Conservation (phyloP, 2,888 invertebrate genomes). For the Archips xylosteana region DNA sequence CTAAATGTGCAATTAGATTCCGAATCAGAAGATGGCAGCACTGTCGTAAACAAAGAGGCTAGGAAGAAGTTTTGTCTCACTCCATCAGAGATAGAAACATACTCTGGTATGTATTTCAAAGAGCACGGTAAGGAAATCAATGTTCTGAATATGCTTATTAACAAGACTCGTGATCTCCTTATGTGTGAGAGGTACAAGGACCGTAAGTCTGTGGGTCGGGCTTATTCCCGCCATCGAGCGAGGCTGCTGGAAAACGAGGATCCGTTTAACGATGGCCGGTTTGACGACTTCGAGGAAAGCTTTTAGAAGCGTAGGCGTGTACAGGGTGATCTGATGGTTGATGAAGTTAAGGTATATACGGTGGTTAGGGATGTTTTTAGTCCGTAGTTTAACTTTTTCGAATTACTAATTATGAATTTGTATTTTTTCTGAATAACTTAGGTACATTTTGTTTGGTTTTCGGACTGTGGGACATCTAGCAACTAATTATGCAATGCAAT, state of each 20-base stretch:
- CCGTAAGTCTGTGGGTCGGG: constrained; percentile 62
- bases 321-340: background rate
- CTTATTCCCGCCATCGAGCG: constrained; percentile 35
- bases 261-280: background rate
- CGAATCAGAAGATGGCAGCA: constrained; percentile 55
- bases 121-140: constrained; percentile 56
- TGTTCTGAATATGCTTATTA: constrained; percentile 58
- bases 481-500: too few species aligned
- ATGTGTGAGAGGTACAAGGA: constrained; percentile 63
- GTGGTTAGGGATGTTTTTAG: too few species aligned
- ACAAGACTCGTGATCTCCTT: constrained; percentile 62
- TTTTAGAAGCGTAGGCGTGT: constrained; percentile 1
- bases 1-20: constrained; percentile 35
- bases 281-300: background rate
- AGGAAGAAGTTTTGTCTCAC: constrained; percentile 49
- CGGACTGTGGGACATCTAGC: too few species aligned
- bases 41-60: constrained; percentile 48
- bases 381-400: too few species aligned
- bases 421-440: too few species aligned
- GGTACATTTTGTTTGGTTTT: too few species aligned
- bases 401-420: too few species aligned
- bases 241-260: background rate
- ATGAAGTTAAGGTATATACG: too few species aligned
- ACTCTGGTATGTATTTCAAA: constrained; percentile 55
- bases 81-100: constrained; percentile 59